Evolutionary conservation across 2,113 vertebrate species (phyloP).

Genomic region (Dicaeum eximium): DNA sequence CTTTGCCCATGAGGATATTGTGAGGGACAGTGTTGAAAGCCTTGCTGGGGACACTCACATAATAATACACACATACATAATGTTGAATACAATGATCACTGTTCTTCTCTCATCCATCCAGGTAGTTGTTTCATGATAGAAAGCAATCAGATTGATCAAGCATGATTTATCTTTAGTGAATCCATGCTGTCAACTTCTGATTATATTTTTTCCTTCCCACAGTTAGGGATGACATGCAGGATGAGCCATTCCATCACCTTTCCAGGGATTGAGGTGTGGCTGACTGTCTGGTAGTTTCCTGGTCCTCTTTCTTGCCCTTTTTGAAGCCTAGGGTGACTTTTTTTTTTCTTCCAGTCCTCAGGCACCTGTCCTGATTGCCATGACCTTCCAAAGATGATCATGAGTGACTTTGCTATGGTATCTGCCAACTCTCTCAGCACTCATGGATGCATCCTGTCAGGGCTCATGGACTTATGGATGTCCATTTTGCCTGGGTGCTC

Average conservation of each 20-base stretch:
- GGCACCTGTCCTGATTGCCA: not conserved
- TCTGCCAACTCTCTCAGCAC: accelerated
- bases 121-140: not conserved
- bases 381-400: not conserved
- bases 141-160: not conserved
- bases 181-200: not conserved
- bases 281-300: not conserved
- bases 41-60: not conserved
- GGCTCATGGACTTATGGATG: too few species aligned
- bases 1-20: not conserved
- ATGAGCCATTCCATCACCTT: accelerated
- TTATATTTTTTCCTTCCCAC: not conserved
- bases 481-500: not conserved
- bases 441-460: too few species aligned
- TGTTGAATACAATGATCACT: not conserved
- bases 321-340: not conserved
- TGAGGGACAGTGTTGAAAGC: not conserved
- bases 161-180: not conserved
- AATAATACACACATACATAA: not conserved
- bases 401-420: not conserved
- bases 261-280: not conserved
- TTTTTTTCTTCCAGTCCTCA: not conserved
- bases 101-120: not conserved
- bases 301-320: not conserved
- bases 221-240: not conserved